Evolutionary conservation across 2,113 vertebrate species (phyloP), one percentile per base, ranked within the genome.

Genomic region (Poeciliopsis occidentalis): DNA sequence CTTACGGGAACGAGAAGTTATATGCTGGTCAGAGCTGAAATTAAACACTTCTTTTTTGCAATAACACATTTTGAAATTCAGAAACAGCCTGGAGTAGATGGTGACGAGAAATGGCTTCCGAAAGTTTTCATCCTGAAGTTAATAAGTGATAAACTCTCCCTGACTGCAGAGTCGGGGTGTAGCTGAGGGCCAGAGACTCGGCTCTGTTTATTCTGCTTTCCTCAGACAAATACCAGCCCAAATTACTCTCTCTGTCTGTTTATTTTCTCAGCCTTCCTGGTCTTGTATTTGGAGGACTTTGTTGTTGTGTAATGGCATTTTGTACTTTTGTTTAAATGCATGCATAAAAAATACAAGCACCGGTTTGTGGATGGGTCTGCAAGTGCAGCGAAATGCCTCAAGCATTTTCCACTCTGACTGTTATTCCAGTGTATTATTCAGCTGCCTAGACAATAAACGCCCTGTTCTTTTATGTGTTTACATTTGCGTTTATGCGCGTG

Each of bases 191-290:
- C 79, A 86, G 82, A 88, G 85, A 62, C 76, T 85, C 79, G 63
- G 57, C 86, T 88, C 79, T 88, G 86, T 91, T 92, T 92, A 88
- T 88, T 75, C 90, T 81, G 73, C 79, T 75, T 64, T 84, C 76
- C 77, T 84, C 80, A 15, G 72, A 62, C 66, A 2, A 78, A 76
- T 61, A 81, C 85, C 76, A 67, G 84, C 13, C 79, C 84, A 85
- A 90, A 90, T 79, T 75, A 81, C 71, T 67, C 73, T 81, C 69
- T 86, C 79, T 86, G 77, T 85, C 60, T 90, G 83, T 88, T 84
- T 90, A 78, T 87, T 84, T 92, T 84, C 88, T 84, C 86, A 78
- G 82, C 32, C 74, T 76, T 75, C 81, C 73, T 63, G 68, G 67
- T 69, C 44, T 75, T 78, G 64, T 85, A 82, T 86, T 83, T 84